A percentile compares a stretch with the other conserved stretches of the same genome.
Conservation (phyloP, 1,140 invertebrate genomes). For the Phymorhynchus buccinoides region DNA sequence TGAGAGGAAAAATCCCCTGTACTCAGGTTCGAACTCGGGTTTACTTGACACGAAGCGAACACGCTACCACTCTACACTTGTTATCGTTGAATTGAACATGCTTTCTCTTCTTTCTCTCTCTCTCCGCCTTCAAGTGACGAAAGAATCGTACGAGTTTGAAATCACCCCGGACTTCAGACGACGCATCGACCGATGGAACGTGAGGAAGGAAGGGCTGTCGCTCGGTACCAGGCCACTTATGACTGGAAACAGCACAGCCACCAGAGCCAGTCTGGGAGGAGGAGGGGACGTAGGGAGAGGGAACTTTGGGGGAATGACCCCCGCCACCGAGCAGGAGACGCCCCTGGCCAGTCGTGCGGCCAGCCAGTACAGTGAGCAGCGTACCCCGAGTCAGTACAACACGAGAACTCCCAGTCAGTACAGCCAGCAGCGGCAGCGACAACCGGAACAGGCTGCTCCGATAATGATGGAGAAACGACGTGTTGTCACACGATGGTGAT, state of each 20-base stretch:
- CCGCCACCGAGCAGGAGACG: not conserved
- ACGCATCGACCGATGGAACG: constrained; percentile 23
- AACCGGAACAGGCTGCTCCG: not conserved
- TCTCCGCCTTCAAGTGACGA: not conserved
- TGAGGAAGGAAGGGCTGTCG: constrained; percentile 2
- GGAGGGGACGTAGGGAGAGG: not conserved
- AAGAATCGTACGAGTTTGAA: constrained; percentile 25
- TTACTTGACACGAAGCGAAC: no score
- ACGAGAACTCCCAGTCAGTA: no score
- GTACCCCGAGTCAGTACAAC: no score
- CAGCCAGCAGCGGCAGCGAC: no score
- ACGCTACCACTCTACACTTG: no score
- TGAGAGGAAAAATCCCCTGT: no score
- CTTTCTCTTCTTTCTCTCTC: no score
- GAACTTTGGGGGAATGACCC: not conserved
- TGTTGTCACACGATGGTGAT: not conserved
- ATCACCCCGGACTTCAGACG: constrained; percentile 18
- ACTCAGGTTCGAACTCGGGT: no score
- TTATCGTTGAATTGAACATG: no score
- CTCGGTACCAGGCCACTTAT: not conserved
- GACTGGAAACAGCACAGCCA: no score
- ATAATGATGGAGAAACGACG: not conserved
- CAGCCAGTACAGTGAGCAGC: constrained; percentile 4
- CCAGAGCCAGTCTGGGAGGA: not conserved
- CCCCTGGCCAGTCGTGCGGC: not conserved